Conservation (phyloP, 2,113 vertebrate genomes). For the Craseonycteris thonglongyai region DNA sequence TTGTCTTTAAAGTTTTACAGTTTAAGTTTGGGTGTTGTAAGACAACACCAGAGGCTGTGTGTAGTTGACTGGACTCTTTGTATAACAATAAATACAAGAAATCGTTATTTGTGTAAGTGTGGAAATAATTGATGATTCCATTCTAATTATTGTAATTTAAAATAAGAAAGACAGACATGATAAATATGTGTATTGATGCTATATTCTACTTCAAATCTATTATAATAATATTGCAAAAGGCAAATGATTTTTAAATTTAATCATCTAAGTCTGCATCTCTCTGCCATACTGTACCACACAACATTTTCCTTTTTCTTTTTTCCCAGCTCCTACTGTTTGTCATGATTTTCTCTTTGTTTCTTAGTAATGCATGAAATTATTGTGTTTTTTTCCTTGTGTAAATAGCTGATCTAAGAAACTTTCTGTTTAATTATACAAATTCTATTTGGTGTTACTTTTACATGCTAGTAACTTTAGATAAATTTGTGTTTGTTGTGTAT, state of each 20-base stretch:
- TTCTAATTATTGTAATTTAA: background rate
- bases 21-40: background rate
- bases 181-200: background rate
- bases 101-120: background rate
- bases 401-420: background rate
- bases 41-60: background rate
- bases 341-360: background rate
- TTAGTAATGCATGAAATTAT: background rate
- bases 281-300: background rate
- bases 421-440: background rate
- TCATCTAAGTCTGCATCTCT: background rate
- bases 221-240: background rate
- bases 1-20: background rate
- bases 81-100: background rate
- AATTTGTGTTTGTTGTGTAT: no score
- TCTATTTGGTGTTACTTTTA: background rate
- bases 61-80: background rate
- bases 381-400: background rate
- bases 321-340: background rate
- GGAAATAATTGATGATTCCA: background rate
- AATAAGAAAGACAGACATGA: background rate
- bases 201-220: background rate
- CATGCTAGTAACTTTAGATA: no score
- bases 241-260: background rate
- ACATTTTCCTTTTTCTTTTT: background rate